Evolutionary conservation across 2,113 vertebrate species (phyloP).

Genomic region (Pterocles orientalis): DNA sequence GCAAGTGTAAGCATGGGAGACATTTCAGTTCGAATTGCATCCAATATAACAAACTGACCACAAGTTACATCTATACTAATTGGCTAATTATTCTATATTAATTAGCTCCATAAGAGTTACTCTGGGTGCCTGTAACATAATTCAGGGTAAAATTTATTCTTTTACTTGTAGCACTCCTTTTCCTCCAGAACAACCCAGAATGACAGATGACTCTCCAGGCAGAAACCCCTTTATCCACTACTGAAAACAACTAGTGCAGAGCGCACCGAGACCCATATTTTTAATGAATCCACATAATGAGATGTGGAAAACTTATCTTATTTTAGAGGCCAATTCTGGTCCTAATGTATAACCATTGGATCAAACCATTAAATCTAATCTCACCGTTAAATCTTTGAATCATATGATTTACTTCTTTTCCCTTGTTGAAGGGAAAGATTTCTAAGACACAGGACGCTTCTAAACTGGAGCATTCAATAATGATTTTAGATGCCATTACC

Average conservation of each 20-base stretch:
- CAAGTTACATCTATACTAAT: neutral
- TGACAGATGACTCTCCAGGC: neutral
- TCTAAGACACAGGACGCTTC: neutral
- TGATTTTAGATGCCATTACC: slow-evolving; percentile 72
- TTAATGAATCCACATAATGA: neutral
- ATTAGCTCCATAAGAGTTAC: neutral
- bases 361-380: neutral
- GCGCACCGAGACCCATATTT: neutral
- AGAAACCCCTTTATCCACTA: neutral
- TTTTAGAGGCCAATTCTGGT: neutral
- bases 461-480: neutral
- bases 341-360: neutral
- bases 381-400: neutral
- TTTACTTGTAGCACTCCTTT: neutral
- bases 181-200: neutral
- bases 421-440: neutral
- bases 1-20: neutral
- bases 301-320: neutral
- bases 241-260: neutral
- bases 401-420: neutral
- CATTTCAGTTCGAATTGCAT: neutral
- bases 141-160: neutral
- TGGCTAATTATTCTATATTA: neutral
- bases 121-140: neutral
- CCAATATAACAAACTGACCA: neutral